These are phyloP conservation scores for Sesamia nonagrioides DNA, from an alignment of 1,140 invertebrate genomes.

Conservation along the genomic window DNA sequence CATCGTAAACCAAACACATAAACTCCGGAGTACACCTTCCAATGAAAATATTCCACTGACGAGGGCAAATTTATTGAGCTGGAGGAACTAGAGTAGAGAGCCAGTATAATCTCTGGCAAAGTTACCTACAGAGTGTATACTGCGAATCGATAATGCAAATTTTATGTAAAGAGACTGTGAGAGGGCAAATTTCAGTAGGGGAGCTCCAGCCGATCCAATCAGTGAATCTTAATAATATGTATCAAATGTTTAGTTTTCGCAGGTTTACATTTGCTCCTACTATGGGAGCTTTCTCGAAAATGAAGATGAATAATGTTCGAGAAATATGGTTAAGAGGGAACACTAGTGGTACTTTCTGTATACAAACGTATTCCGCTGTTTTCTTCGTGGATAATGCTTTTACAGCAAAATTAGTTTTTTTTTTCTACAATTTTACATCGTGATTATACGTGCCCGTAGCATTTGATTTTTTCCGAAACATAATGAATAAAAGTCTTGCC, in stretches of 20 bases:
- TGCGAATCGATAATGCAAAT: conserved; percentile 80
- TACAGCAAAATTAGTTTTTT: no score
- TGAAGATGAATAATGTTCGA: not conserved
- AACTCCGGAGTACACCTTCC: conserved; percentile 45
- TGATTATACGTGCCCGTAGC: no score
- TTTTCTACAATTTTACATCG: no score
- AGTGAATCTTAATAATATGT: conserved; percentile 75
- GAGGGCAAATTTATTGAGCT: conserved; percentile 54
- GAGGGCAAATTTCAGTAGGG: conserved; percentile 69
- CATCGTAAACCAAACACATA: conserved; percentile 35
- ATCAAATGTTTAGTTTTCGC: conserved; percentile 71
- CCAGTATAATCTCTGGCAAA: conserved; percentile 74
- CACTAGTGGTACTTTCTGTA: no score
- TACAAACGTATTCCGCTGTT: no score
- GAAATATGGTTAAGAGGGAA: not conserved
- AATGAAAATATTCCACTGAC: conserved; percentile 53
- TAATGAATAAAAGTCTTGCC: no score
- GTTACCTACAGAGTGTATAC: conserved; percentile 62
- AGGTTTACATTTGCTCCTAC: conserved; percentile 56
- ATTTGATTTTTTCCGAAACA: no score
- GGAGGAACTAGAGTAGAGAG: conserved; percentile 16
- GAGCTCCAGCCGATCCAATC: conserved; percentile 64
- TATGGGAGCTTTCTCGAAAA: not conserved
- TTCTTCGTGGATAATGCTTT: no score
- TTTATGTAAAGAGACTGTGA: conserved; percentile 77